These are phyloP conservation scores for Pygmarrhopalites habei DNA, from an alignment of 1,140 invertebrate species.

Conservation along the genomic window DNA sequence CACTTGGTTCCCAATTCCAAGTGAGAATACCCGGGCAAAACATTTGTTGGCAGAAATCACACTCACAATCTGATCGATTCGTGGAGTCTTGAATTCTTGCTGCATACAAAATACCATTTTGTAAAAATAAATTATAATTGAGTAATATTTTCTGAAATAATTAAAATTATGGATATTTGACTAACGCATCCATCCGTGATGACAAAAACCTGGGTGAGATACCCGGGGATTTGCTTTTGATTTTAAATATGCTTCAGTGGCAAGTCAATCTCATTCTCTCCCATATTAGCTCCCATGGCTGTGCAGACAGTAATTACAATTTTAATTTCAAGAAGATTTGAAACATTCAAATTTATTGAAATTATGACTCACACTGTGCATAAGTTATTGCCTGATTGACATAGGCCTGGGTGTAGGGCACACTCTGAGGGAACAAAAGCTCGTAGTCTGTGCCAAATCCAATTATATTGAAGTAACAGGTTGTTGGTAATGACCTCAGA, in stretches of 20 bases:
- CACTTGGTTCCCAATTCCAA: conserved; percentile 43
- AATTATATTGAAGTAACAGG: conserved; percentile 36
- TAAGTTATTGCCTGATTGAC: conserved; percentile 17
- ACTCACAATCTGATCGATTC: conserved; percentile 33
- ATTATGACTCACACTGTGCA: conserved; percentile 8
- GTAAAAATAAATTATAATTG: neutral
- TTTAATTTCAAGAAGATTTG: no score
- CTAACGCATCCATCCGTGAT: conserved; percentile 44
- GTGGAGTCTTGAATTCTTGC: neutral
- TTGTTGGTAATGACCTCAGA: conserved; percentile 28
- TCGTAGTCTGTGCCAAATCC: conserved; percentile 28
- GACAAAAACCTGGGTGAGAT: conserved; percentile 42
- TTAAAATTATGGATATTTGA: neutral
- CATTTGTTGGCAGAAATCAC: conserved; percentile 39
- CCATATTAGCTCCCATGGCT: conserved; percentile 39
- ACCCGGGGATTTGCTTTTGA: conserved; percentile 38
- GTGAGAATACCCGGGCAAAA: conserved; percentile 41
- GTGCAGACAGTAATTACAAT: no score
- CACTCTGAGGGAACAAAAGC: conserved; percentile 26
- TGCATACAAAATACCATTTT: neutral
- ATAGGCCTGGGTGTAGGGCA: conserved; percentile 25
- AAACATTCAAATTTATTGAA: no score
- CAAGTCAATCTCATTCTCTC: conserved; percentile 43
- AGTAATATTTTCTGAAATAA: no score
- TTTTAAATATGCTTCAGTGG: conserved; percentile 42